Base-by-base conservation (phyloP, 2,113 vertebrate species). In the Nycticebus coucang region DNA sequence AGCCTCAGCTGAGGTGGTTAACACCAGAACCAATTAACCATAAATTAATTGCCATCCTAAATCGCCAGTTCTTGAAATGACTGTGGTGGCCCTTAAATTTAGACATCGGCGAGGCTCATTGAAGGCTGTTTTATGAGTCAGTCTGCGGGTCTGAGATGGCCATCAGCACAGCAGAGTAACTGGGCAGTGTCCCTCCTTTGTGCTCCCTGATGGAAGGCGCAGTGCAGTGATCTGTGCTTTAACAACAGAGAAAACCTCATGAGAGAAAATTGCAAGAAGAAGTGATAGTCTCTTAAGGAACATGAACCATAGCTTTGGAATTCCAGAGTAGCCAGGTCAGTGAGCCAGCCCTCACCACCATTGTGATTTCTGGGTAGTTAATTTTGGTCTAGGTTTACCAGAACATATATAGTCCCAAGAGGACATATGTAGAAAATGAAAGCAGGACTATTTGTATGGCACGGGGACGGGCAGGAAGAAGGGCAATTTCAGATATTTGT, bases 101-200 rank as follows among this genome's bases (percentile, higher is more conserved):
- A 59, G 35, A 28, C n/a, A 37, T 30, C 2, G 21, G 14, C 9
- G 2, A 79, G 26, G 57, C 41, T 77, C 24, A 2, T 17, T 0
- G 2, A 18, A 55, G 28, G n/a, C 4, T 77, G 37, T 60, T 28
- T 83, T 30, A 55, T 0, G 28, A 77, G 33, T 4, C 19, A 28
- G 3, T 28, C 22, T 2, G 45, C 75, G 45, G 72, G 14, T 35
- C 0, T 18, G 86, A 72, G 68, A 11, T 22, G 1, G 15, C n/a
- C 24, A 5, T 1, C 2, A 9, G 72, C 14, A 9, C 74, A 13
- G 0, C 0, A 26, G 30, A 33, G 30, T 0, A 1, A 4, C 14
- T 2, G 0, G 53, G 41, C 4, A 0, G 2, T 1, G 0, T 6
- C 12, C 33, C 57, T 28, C 11, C 41, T 21, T 14, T 0, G 0